Evolutionary conservation across 2,113 vertebrate species (phyloP), one percentile per base, ranked within the genome.

Genomic region (Cairina moschata): DNA sequence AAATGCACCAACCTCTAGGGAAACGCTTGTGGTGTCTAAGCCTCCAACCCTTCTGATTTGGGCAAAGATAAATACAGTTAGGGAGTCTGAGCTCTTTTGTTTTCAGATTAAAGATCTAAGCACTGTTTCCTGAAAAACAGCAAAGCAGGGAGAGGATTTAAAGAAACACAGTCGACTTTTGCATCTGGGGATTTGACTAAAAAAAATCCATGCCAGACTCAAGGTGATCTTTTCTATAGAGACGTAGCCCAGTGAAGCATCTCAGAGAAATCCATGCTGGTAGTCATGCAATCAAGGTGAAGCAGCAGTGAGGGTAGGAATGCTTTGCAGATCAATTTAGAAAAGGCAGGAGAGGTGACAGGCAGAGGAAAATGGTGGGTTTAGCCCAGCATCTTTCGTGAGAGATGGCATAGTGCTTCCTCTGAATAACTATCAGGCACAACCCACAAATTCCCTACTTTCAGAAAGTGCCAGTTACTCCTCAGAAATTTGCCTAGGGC

Each of bases 21-120:
- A 93, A 69, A 84, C 1, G 12, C 76, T 50, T 54, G 54, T 73
- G 69, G 66, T 91, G 90, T 89, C 92, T 86, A 78, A 88, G 48
- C 69, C 90, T 95, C 76, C 90, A 90, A 44, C 66, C 40, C 69
- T 86, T 90, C 92, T 76, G 86, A 91, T 93, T 34, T 79, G 86
- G 74, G 83, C 77, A 88, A 62, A 86, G 88, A 94, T 69, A 94
- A 94, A 94, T 89, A 86, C 74, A 84, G n/a, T 4, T 58, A 32
- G 28, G 46, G 44, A 86, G 36, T 11, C 60, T 54, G 67, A 91
- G 83, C 73, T 71, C 38, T 83, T 77, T 89, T 92, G 72, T 79
- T 85, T 82, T n/a, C 71, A 92, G 88, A 79, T 82, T 96, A 88
- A 91, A 88, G 46, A 90, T 69, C 86, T 78, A 58, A 91, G 83